Evolutionary conservation across 2,113 vertebrate genomes (phyloP), one percentile per base, ranked within the genome.

Genomic region (Amia ocellicauda): DNA sequence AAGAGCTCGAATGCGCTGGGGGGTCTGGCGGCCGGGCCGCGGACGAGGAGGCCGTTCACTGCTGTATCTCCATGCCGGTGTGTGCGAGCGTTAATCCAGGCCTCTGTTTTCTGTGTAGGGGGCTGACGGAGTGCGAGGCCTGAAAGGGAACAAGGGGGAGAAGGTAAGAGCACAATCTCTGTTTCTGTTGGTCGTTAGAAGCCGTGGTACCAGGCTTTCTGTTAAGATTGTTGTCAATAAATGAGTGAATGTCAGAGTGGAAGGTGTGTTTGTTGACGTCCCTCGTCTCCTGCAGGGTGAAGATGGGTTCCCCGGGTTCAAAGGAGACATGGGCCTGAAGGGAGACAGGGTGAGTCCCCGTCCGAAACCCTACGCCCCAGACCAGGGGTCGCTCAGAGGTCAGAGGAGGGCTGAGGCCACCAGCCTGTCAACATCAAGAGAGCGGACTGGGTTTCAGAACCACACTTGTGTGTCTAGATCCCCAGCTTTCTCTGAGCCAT

Each of bases 61-160:
- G 31, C 31, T 36, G 31, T 11, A 5, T 36, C 31, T 36, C 31
- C 11, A 11, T 47, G 13, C 17, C 29, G 17, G 31, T 60, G 19
- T 4, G 19, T 50, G 16, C 40, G 22, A 2, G 8, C 4, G 16
- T 24, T 1, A 28, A 77, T 57, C 9, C 62, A 43, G 27, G 63
- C 66, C 51, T 69, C 64, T 76, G 40, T 79, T 7, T 58, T 27
- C 67, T 70, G 72, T 55, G 64, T 75, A 97, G 94, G 94, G 94
- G 53, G 90, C 92, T 43, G 93, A 93, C 65, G 94, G 94, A 3
- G 75, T 92, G 45, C 81, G 94, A n/a, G 94, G 94, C 13, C 77
- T 91, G 58, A 94, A 93, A 73, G 94, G 94, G 45, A 85, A 89
- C 79, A 95, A 95, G 86, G 94, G 94, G 64, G 93, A 94, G 69